Percentiles rank a stretch among this genome's conserved stretches.
Evolutionary conservation across 2,797 vertebrate genomes (phyloP).

Genomic region (Oceanodroma leucorhoa): DNA sequence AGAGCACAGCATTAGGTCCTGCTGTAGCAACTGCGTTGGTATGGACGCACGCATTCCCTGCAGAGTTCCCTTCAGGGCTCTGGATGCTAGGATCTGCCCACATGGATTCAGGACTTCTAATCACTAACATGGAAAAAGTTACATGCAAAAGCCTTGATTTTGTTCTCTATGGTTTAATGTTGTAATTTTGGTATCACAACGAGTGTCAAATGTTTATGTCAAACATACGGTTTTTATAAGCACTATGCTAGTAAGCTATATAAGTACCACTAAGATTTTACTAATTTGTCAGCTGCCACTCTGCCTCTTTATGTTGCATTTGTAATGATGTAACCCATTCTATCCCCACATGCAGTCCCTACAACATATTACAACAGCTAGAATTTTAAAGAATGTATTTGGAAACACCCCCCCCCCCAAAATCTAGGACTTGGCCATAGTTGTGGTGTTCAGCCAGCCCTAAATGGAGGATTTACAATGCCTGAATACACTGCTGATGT

Average conservation of each 20-base stretch:
- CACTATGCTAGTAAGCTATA: background rate
- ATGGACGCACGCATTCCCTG: fast-evolving
- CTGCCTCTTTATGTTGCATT: background rate
- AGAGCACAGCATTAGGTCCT: background rate
- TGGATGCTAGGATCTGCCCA: background rate
- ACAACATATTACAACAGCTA: background rate
- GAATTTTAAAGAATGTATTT: background rate
- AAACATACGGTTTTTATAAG: background rate
- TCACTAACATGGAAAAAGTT: background rate
- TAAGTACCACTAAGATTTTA: background rate
- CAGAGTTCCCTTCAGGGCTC: background rate
- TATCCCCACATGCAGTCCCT: background rate
- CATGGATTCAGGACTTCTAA: background rate
- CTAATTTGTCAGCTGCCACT: slow-evolving; percentile 4
- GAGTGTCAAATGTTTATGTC: background rate
- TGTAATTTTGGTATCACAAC: background rate
- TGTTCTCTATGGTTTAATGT: background rate
- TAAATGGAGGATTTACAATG: slow-evolving; percentile 41
- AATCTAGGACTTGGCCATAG: background rate
- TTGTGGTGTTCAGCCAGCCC: background rate
- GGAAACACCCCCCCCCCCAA: too few relatives aligned
- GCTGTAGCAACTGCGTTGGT: background rate
- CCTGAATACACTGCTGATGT: slow-evolving; percentile 26
- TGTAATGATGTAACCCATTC: slow-evolving; percentile 1
- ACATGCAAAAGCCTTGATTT: background rate